Conservation (phyloP, 30 jellyfish, hydroid and myxozoan species). For the Cassiopea xamachana region DNA sequence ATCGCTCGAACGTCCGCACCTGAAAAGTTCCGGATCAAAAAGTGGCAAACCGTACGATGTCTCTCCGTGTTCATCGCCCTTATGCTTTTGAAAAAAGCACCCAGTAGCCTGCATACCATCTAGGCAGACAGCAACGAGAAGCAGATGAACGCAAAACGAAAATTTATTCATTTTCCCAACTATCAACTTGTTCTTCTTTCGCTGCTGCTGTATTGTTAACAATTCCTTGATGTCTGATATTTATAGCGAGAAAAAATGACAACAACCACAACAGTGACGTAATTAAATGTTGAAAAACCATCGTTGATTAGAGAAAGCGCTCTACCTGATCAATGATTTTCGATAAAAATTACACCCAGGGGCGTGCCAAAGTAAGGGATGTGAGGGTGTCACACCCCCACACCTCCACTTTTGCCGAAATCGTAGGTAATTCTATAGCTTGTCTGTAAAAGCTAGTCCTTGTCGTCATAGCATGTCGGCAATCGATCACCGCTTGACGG, state of each 20-base stretch:
- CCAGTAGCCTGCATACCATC: neutral
- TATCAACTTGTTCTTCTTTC: neutral
- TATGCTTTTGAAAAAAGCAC: neutral
- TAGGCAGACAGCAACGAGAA: neutral
- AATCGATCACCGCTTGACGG: too few species aligned
- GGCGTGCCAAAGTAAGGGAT: too few species aligned
- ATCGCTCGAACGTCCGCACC: neutral
- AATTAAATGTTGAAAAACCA: neutral
- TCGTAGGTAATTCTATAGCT: neutral
- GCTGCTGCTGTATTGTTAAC: neutral
- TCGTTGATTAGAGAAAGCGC: neutral
- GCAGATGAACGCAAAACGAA: neutral
- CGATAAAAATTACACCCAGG: neutral
- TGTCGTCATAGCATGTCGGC: too few species aligned
- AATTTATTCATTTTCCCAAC: neutral
- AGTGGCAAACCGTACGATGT: neutral
- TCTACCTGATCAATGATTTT: neutral
- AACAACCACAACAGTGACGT: too few species aligned
- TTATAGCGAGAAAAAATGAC: too few species aligned
- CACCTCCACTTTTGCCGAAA: too few species aligned
- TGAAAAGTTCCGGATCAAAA: neutral
- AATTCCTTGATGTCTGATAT: neutral
- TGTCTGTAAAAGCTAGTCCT: neutral
- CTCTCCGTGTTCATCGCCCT: neutral
- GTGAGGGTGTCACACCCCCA: too few species aligned